Percentiles rank a stretch among this genome's conserved stretches.
phyloP scores from a whole-genome alignment of 2,113 vertebrate genomes.

The Triplophysa siluroides region DNA sequence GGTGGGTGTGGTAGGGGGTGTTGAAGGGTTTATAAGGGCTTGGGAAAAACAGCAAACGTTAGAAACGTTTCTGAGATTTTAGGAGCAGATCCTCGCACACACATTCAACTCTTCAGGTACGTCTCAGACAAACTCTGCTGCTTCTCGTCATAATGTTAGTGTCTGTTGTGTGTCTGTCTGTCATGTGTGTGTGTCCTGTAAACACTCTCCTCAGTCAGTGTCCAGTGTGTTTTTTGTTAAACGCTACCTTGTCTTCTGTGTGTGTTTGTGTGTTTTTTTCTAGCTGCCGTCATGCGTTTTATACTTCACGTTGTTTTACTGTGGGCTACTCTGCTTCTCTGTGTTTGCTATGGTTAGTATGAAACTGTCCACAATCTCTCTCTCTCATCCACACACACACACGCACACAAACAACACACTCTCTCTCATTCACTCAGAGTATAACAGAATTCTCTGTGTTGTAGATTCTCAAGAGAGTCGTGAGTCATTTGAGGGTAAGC shows the following conservation, averaged over 20 bases:
- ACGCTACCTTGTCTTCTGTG: slow-evolving; percentile 24
- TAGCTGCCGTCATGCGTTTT: slow-evolving; percentile 59
- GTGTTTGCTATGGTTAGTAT: slow-evolving; percentile 64
- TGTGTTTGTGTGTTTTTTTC: background rate
- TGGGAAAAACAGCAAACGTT: slow-evolving; percentile 48
- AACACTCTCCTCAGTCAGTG: too few species aligned
- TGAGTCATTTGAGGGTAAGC: slow-evolving; percentile 74
- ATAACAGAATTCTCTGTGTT: slow-evolving; percentile 30
- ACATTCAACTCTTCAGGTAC: background rate
- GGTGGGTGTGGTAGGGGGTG: slow-evolving; percentile 32
- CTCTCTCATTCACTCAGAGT: background rate
- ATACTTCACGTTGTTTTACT: slow-evolving; percentile 63
- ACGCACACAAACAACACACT: too few species aligned
- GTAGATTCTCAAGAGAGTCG: slow-evolving; percentile 76
- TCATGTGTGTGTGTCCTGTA: too few species aligned
- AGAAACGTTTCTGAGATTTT: slow-evolving; percentile 40
- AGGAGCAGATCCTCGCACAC: background rate
- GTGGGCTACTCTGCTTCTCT: slow-evolving; percentile 60
- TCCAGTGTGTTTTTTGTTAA: background rate
- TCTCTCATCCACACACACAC: too few species aligned
- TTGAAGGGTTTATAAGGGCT: slow-evolving; percentile 69
- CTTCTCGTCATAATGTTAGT: background rate
- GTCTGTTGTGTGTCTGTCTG: slow-evolving; percentile 6
- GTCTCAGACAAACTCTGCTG: background rate
- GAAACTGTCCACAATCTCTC: background rate